A percentile compares a stretch with the other conserved stretches of the same genome.
These are phyloP conservation scores for Syngnathus acus DNA, from an alignment of 2,797 vertebrate species.

Conservation along the genomic window DNA sequence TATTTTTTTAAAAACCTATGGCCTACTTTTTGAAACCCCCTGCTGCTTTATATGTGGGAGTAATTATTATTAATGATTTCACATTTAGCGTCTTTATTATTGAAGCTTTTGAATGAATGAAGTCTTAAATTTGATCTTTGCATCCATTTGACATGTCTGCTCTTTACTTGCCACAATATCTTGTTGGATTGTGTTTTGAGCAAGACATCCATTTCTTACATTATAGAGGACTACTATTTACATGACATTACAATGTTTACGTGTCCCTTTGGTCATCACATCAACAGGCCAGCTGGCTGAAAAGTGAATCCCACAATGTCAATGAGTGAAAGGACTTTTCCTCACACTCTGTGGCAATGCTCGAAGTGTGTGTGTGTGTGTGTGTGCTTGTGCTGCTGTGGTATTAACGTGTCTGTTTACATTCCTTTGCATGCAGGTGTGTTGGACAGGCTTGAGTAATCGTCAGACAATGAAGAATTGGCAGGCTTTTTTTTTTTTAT, in stretches of 20 bases:
- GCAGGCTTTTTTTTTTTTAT: not conserved
- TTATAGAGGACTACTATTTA: too few species aligned
- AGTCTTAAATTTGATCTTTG: not conserved
- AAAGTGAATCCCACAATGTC: constrained; percentile 30
- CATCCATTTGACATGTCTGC: not conserved
- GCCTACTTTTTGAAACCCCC: too few species aligned
- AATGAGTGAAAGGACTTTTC: constrained; percentile 32
- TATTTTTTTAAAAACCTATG: not conserved
- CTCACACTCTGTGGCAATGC: constrained; percentile 59
- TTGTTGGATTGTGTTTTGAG: not conserved
- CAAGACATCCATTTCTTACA: not conserved
- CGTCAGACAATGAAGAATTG: not conserved
- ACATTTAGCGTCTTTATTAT: too few species aligned
- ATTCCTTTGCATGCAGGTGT: constrained; percentile 9
- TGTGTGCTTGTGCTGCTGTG: not conserved
- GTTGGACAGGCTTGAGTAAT: not conserved
- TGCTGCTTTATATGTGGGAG: not conserved
- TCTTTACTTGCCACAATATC: not conserved
- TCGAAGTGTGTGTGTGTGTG: constrained; percentile 6
- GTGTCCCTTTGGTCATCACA: constrained; percentile 4
- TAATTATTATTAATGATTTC: too few species aligned
- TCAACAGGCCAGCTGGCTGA: constrained; percentile 26
- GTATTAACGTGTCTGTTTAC: constrained; percentile 12
- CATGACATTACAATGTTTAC: too few species aligned
- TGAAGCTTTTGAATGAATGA: not conserved